Percentiles rank a stretch among this genome's conserved stretches.
These are phyloP conservation scores for Perithous albicinctus DNA, from an alignment of 2,888 invertebrate species.

Conservation along the genomic window DNA sequence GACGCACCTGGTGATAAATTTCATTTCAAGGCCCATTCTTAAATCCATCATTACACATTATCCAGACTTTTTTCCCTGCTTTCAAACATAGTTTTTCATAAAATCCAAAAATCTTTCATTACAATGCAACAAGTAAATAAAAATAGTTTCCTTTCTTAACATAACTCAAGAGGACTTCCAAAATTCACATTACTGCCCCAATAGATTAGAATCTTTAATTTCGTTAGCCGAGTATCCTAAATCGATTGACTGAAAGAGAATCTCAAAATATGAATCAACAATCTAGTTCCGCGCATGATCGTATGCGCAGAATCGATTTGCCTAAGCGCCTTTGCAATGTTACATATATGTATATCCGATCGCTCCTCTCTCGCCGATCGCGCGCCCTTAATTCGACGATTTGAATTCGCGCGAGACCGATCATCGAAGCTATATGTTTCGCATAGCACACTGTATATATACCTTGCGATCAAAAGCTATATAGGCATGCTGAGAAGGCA, in stretches of 20 bases:
- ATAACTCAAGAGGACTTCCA: too few species aligned
- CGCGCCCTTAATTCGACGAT: conserved; percentile 60
- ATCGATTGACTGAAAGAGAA: background rate
- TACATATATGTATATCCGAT: background rate
- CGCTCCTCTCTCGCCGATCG: conserved; percentile 20
- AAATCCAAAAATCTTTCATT: too few species aligned
- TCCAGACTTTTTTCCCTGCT: too few species aligned
- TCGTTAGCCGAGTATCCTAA: background rate
- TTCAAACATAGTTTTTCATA: too few species aligned
- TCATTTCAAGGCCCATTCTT: too few species aligned
- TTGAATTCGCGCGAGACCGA: conserved; percentile 59
- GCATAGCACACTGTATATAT: conserved; percentile 30
- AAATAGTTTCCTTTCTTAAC: too few species aligned
- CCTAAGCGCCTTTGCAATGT: background rate
- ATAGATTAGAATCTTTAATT: background rate
- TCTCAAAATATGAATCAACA: conserved; percentile 4
- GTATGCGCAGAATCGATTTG: background rate
- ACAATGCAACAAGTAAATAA: too few species aligned
- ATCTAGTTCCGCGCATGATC: background rate
- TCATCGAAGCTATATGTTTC: conserved; percentile 45
- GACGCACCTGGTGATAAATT: too few species aligned
- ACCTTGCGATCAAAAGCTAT: background rate
- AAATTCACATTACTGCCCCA: background rate
- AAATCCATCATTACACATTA: too few species aligned
- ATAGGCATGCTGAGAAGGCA: conserved; percentile 15